Base-by-base conservation (phyloP, 2,888 invertebrate genomes). In the Luperina nickerlii region DNA sequence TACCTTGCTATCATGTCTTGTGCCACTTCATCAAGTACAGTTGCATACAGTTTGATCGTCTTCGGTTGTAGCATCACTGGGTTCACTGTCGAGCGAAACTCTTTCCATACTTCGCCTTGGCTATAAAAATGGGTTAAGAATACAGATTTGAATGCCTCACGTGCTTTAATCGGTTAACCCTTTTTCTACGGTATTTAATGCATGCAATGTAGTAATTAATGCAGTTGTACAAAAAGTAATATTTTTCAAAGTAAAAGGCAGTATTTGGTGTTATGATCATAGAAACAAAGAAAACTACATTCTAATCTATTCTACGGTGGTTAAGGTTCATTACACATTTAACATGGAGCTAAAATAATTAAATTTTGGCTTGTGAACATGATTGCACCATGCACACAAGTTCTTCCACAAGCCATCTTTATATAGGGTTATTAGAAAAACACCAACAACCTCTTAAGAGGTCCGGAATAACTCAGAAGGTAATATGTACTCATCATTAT, bases 81-180 rank as follows among this genome's bases (percentile, higher is more conserved):
- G 91, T 98, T 98, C 0, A 98, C 98, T 85, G 98, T 98, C 13
- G 97, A 97, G 69, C 98, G 97, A 85, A 98, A 98, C 82, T 97
- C 96, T 93, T 98, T 98, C 98, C 98, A 98, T 73, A 97, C 97
- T 86, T 98, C 98, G 0, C 98, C 98, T 90, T 98, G 98, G 8
- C 98, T 98, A 92, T 0, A 75, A 74, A 7, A 66, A 63, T n/a
- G 9, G 11, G 11, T 75, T 38, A 62, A n/a, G 3, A 42, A 51
- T 20, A 51, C 24, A 57, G 24, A 57, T 74, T 42, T 9, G 0
- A 20, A 42, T 42, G 24, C 18, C 20, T 0, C 18, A 45, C 38
- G 5, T n/a, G 27, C 24, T 13, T 27, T 38, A 20, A 15, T 38
- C 32, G 54, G 15, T 3, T 51, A 51, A 27, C 8, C 24, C 15